phyloP scores from a whole-genome alignment of 2,888 invertebrate species.

The Aporophyla nigra region DNA sequence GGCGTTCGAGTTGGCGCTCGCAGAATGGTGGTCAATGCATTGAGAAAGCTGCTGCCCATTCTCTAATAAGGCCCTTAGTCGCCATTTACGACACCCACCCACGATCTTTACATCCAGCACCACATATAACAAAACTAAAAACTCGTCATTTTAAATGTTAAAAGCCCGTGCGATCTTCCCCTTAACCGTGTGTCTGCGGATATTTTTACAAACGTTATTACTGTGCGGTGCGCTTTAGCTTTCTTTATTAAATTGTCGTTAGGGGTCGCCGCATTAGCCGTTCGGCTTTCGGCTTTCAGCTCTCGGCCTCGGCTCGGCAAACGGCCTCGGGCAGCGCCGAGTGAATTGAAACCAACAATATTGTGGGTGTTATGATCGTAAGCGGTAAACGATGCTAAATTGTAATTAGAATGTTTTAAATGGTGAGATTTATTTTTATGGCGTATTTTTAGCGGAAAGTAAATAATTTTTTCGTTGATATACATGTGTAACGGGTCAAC shows the following conservation, averaged over 20 bases:
- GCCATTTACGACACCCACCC: no score
- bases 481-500: neutral
- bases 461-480: neutral
- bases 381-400: slow-evolving; percentile 44
- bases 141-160: neutral
- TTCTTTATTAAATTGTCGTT: slow-evolving; percentile 89
- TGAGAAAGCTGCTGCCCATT: no score
- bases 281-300: slow-evolving; percentile 56
- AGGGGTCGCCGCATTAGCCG: slow-evolving; percentile 78
- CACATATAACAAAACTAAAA: no score
- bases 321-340: slow-evolving; percentile 56
- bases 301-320: slow-evolving; percentile 54
- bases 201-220: slow-evolving; percentile 91
- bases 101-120: no score
- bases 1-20: no score
- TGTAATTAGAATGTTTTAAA: slow-evolving; percentile 44
- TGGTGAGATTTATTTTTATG: neutral
- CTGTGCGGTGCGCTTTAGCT: slow-evolving; percentile 80
- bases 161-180: slow-evolving; percentile 58
- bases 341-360: slow-evolving; percentile 61
- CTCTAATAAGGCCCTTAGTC: no score
- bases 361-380: slow-evolving; percentile 51
- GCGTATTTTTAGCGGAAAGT: neutral
- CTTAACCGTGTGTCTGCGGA: slow-evolving; percentile 87
- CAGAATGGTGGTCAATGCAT: no score